Evolutionary conservation across 2,888 invertebrate species (phyloP), one percentile per base, ranked within the genome.

Genomic region (Cataglyphis livida): DNA sequence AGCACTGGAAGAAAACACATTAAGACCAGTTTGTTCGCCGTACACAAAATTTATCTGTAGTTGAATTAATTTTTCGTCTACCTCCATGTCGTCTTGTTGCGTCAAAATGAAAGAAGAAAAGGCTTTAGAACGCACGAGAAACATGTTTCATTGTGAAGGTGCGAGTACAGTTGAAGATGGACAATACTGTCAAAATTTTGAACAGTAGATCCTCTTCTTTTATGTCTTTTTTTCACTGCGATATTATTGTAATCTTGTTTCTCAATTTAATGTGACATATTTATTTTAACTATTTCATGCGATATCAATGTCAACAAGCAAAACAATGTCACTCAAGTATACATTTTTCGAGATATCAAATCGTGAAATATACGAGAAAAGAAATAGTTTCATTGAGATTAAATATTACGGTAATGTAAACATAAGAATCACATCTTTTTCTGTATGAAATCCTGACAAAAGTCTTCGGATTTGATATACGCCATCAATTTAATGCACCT

Each of bases 351-450:
- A 61, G 57, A 71, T 76, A 62, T 85, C 82, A 85, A 86, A 84
- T 83, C 81, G 62, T 89, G 85, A 89, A 88, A 84, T 84, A 84
- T 84, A 83, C 38, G 64, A 74, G n/a, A 79, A 82, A 82, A 75
- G 66, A 78, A 85, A 86, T 70, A 65, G 59, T 79, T 85, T 74
- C 68, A 18, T 84, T 44, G 61, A 51, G n/a, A 51, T 51, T 4
- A 51, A 51, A 51, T 89, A 78, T 73, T 2, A 7, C 84, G 73
- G 59, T 84, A 84, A 88, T 75, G 81, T 48, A 48, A 66, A 66
- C 32, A 5, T 10, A 38, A 85, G 85, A 88, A 83, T 82, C 54
- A 9, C n/a, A 38, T 51, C 18, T 32, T 70, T 44, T 75, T 35
- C 38, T 35, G 21, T 51, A 21, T 64, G 81, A 83, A 86, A 86